Evolutionary conservation across 1,140 invertebrate species (phyloP).

Genomic region (Macrobrachium nipponense): DNA sequence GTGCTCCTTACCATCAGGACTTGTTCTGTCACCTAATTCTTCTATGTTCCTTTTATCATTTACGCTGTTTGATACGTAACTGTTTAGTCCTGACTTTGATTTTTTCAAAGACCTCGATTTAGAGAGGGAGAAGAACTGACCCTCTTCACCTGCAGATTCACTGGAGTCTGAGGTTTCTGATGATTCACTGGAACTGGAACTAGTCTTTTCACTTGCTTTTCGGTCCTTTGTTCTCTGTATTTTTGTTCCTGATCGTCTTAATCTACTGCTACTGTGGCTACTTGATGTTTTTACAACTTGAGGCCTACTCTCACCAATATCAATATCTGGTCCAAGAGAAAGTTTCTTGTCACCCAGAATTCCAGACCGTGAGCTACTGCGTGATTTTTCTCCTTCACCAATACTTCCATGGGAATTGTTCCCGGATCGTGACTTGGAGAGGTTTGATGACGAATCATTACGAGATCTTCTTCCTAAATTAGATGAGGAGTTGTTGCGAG

Average conservation of each 20-base stretch:
- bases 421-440: slow-evolving; percentile 33
- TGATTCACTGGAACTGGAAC: slow-evolving; percentile 26
- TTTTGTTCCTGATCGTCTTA: slow-evolving; percentile 1
- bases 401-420: slow-evolving; percentile 44
- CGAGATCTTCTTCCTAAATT: slow-evolving; percentile 26
- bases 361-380: slow-evolving; percentile 48
- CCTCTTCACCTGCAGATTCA: slow-evolving; percentile 62
- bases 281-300: slow-evolving; percentile 17
- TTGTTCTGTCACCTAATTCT: slow-evolving; percentile 36
- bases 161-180: slow-evolving; percentile 53
- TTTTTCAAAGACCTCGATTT: slow-evolving; percentile 61
- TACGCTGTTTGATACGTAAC: slow-evolving; percentile 6
- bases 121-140: slow-evolving; percentile 61
- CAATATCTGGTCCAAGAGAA: slow-evolving; percentile 57
- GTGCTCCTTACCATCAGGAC: slow-evolving; percentile 49
- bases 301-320: slow-evolving; percentile 49
- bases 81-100: slow-evolving; percentile 51
- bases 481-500: slow-evolving; percentile 46
- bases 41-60: neutral
- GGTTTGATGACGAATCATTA: slow-evolving; percentile 24
- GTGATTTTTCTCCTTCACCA: slow-evolving; percentile 40
- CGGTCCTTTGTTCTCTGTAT: neutral
- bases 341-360: slow-evolving; percentile 50
- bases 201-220: neutral
- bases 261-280: slow-evolving; percentile 22